Evolutionary conservation across 2,797 vertebrate species (phyloP).

Genomic region (Chrosomus eos): DNA sequence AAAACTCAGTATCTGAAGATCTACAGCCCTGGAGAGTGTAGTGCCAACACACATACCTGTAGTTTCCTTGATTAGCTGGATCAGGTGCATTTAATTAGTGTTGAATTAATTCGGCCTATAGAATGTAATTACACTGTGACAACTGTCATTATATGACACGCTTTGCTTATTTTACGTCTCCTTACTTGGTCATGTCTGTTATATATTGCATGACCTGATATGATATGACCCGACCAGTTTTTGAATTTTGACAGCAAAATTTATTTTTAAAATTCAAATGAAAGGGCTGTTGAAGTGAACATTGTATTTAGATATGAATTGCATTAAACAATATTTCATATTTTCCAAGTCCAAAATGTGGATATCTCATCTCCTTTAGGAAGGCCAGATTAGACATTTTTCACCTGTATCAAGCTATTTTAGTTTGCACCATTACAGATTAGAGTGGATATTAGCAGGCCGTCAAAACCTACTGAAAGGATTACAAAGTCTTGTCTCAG

Average conservation of each 20-base stretch:
- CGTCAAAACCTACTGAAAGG: slow-evolving; percentile 26
- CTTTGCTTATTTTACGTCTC: no score
- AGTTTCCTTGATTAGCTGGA: no score
- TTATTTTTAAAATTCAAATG: neutral
- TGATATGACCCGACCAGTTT: no score
- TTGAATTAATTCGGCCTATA: no score
- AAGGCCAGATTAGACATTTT: slow-evolving; percentile 36
- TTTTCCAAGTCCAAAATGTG: neutral
- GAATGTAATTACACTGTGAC: no score
- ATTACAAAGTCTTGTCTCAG: slow-evolving; percentile 41
- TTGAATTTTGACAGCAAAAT: neutral
- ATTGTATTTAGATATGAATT: neutral
- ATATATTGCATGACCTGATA: no score
- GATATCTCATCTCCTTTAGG: neutral
- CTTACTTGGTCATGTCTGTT: no score
- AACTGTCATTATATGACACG: no score
- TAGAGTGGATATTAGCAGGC: slow-evolving; percentile 36
- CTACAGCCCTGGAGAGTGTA: no score
- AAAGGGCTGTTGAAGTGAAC: neutral
- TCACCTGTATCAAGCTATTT: slow-evolving; percentile 46
- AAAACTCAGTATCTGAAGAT: no score
- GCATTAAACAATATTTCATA: neutral
- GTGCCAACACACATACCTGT: no score
- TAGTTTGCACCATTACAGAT: slow-evolving; percentile 29
- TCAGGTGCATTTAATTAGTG: no score